phyloP scores from a whole-genome alignment of 2,113 vertebrate genomes.

The Spilogale gracilis region DNA sequence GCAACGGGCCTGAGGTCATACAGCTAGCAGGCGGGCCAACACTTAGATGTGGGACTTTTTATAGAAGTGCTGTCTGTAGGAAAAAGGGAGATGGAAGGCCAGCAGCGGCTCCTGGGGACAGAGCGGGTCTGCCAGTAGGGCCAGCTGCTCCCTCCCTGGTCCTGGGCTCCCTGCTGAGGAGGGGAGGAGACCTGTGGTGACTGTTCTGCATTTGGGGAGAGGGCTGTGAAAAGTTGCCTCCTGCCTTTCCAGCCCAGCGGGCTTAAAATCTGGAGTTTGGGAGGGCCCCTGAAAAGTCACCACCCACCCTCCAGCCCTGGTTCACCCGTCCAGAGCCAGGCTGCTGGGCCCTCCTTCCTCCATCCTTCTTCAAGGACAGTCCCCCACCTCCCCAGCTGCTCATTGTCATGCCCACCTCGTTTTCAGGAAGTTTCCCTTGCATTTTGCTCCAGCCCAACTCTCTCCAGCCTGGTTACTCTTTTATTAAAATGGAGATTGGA shows the following conservation, averaged over 20 bases:
- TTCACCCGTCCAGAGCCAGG: not conserved
- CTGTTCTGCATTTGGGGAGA: not conserved
- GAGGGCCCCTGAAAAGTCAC: not conserved
- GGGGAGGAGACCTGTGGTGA: not conserved
- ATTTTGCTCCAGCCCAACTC: not conserved
- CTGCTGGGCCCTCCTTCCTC: rapidly evolving
- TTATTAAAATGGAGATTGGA: conserved; percentile 16
- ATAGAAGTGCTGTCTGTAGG: not conserved
- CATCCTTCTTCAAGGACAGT: not conserved
- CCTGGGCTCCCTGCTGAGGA: not conserved
- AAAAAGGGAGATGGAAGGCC: not conserved
- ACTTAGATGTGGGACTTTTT: not conserved
- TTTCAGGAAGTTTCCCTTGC: conserved; percentile 70
- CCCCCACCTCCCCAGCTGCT: not conserved
- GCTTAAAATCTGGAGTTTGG: not conserved
- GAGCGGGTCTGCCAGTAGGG: not conserved
- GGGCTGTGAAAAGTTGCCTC: not conserved
- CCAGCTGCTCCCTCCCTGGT: too few species aligned
- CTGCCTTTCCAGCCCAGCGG: not conserved
- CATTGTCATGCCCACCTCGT: conserved; percentile 46
- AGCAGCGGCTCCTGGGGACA: not conserved
- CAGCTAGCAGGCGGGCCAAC: not conserved
- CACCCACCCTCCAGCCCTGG: not conserved
- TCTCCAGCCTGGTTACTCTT: conserved; percentile 13
- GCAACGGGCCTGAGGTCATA: not conserved